phyloP scores from a whole-genome alignment of 1,140 invertebrate genomes.

The Meteorus sp. region DNA sequence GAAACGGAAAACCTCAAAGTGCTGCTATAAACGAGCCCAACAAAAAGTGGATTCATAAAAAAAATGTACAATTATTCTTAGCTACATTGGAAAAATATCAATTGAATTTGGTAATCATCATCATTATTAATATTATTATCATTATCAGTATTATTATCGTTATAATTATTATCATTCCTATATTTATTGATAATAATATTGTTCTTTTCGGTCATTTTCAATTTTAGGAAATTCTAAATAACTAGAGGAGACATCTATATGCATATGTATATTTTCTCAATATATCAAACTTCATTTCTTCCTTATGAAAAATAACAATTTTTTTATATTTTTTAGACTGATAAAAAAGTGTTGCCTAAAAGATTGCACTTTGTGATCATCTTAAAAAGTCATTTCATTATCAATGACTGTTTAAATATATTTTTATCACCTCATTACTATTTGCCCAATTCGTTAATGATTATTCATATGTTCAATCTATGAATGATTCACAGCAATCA shows the following conservation, averaged over 20 bases:
- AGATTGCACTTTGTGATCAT: conserved; percentile 61
- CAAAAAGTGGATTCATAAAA: conserved; percentile 16
- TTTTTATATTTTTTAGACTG: conserved; percentile 45
- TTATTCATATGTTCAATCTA: background rate
- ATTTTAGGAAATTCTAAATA: conserved; percentile 50
- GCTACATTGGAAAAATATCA: conserved; percentile 27
- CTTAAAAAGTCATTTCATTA: conserved; percentile 51
- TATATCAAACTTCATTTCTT: conserved; percentile 52
- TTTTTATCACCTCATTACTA: conserved; percentile 10
- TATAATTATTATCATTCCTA: background rate
- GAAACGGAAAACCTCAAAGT: conserved; percentile 2
- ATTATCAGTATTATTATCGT: background rate
- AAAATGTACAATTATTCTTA: conserved; percentile 12
- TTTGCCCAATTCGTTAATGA: conserved; percentile 15
- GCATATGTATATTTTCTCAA: conserved; percentile 39
- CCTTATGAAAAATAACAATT: conserved; percentile 61
- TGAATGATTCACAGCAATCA: background rate
- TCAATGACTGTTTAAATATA: conserved; percentile 40
- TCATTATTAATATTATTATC: conserved; percentile 13
- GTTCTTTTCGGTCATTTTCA: conserved; percentile 9
- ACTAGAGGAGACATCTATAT: conserved; percentile 51
- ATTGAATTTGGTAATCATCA: conserved; percentile 23
- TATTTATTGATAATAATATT: conserved; percentile 1
- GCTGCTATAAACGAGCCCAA: too few species aligned
- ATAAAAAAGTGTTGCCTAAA: conserved; percentile 59